Evolutionary conservation across 2,888 invertebrate species (phyloP), one percentile per base, ranked within the genome.

Genomic region (Limnephilus lunatus): DNA sequence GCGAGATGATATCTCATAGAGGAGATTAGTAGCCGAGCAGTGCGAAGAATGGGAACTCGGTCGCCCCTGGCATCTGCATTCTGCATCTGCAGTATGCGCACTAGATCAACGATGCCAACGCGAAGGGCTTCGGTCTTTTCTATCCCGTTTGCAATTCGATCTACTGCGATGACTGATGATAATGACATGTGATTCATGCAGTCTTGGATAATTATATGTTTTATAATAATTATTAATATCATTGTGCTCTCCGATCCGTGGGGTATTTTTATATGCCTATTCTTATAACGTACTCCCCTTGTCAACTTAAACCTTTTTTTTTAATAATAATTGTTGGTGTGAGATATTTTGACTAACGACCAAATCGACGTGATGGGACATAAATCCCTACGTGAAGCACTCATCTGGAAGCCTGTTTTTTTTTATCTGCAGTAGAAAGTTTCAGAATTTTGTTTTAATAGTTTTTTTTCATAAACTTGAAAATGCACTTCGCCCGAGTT

Each of bases 11-110:
- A 53, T 53, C 19, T 53, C 53, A 4, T 19, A 53, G 53, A 53
- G 53, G 15, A 15, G 53, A 53, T 19, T 53, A 4, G 53, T 53
- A 53, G 15, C 48, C n/a, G 81, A 31, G 81, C 30, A 14, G 32
- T 31, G 53, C 48, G n/a, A 87, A 53, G 87, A 87, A 87, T 87
- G 87, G 53, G 87, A 32, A 68, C 87, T 53, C 68, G 87, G 48
- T n/a, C 35, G 31, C 30, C 19, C 32, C 68, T 68, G 25, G 85
- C 14, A 39, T n/a, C 48, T 53, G 53, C 4, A 53, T 53, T n/a
- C 48, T 48, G 15, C 68, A 68, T 19, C 25, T 25, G 87, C 87
- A 31, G n/a, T 82, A 30, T 30, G 87, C 53, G 19, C 68, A 11
- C 53, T 53, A 30, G 87, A 39, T 48, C 44, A 48, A 30, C 68